Conservation (phyloP, 2,888 invertebrate species). For the Pediacus dermestoides region DNA sequence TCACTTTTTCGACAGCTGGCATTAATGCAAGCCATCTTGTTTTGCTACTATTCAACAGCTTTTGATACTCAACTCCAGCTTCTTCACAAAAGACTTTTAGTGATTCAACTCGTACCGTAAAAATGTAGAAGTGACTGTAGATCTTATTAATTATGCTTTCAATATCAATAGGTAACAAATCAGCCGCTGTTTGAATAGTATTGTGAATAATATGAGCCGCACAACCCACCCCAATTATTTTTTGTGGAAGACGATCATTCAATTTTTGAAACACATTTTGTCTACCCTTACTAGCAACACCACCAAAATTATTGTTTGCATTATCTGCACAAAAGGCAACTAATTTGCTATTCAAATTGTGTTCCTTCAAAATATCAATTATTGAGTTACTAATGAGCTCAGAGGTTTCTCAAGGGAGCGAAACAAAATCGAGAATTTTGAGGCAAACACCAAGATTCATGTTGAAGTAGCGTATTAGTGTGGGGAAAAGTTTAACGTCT, state of each 20-base stretch:
- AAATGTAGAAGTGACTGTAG: constrained; percentile 39
- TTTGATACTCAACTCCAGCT: constrained; percentile 31
- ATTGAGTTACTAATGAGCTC: no score
- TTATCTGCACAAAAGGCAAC: constrained; percentile 21
- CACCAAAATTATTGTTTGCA: constrained; percentile 22
- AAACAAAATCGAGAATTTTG: constrained; percentile 17
- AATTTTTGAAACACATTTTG: constrained; percentile 23
- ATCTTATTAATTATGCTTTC: constrained; percentile 38
- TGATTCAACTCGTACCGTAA: constrained; percentile 35
- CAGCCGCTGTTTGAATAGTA: constrained; percentile 36
- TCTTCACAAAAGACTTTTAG: constrained; percentile 39
- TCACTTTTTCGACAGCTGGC: no score
- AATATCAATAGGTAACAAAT: constrained; percentile 37
- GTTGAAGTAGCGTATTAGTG: constrained; percentile 33
- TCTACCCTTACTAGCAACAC: constrained; percentile 11
- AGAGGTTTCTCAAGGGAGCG: constrained; percentile 15
- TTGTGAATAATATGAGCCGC: no score
- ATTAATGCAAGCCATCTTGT: no score
- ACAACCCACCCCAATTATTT: constrained; percentile 28
- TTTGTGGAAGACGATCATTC: constrained; percentile 18
- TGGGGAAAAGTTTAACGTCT: constrained; percentile 27
- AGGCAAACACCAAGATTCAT: constrained; percentile 25
- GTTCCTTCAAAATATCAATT: constrained; percentile 4
- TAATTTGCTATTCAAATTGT: constrained; percentile 18
- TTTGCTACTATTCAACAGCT: no score